Base-by-base conservation (phyloP, 2,113 vertebrate genomes). In the Ictalurus punctatus region DNA sequence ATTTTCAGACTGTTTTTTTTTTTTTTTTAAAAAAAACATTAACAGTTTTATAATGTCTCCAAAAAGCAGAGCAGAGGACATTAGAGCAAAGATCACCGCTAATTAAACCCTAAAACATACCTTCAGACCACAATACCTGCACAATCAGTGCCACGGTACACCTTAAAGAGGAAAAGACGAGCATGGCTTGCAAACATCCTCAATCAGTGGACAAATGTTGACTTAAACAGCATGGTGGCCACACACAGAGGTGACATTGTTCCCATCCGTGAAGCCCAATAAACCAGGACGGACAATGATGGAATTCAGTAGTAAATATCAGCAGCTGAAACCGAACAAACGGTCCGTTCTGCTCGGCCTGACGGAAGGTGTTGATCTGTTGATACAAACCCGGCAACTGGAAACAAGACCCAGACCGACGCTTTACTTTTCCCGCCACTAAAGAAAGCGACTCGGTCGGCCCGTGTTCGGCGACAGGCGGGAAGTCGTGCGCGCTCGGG, bases 301-400 rank as follows among this genome's bases (percentile, higher is more conserved):
- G 69, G 69, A 88, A 90, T 88, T 90, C 56, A 87, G 85, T 27
- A 79, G 17, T 37, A 83, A 25, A 37, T 58, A 89, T 83, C 76
- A 78, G 87, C 59, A n/a, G 69, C 71, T 61, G 48, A 78, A 86
- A 9, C 61, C 44, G 52, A 73, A 85, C 90, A 84, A 87, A 81
- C 52, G 12, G 52, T 65, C 85, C 52, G 54, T 83, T 90, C 74
- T 88, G 65, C 2, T 16, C 2, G 6, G 76, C 21, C 65, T 88
- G 90, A 74, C 30, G 12, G 40, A 67, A 69, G 14, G 84, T 81
- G 8, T 25, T 85, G 69, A 71, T 78, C 69, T 89, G 87, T 56
- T 88, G 83, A 82, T 40, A 83, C 82, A 83, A 79, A 88, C 86
- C 85, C 34, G 40, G 44, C 88, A 88, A 79, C 86, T 79, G 90